Evolutionary conservation across 2,113 vertebrate species (phyloP).

Genomic region (Laticauda laticaudata): DNA sequence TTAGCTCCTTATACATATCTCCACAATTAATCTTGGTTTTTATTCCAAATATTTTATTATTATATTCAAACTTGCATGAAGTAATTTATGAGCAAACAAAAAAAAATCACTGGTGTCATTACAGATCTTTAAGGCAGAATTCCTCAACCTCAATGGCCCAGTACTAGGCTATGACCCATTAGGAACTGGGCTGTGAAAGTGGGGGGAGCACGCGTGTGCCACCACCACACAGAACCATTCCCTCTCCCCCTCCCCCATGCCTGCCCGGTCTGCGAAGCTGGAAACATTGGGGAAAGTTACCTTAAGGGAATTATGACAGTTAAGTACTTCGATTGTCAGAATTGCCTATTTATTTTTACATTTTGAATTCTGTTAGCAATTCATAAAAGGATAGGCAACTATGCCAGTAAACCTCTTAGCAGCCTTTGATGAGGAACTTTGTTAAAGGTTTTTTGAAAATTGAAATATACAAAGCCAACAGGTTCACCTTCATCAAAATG

Average conservation of each 20-base stretch:
- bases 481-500: neutral
- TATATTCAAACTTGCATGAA: neutral
- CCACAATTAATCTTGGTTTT: neutral
- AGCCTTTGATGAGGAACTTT: neutral
- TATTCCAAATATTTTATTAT: neutral
- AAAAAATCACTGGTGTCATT: neutral
- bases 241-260: no score
- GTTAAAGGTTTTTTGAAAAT: neutral
- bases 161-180: no score
- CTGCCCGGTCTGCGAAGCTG: no score
- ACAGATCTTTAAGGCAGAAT: neutral
- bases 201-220: no score
- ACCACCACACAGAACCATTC: no score
- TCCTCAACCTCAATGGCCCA: neutral
- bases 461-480: neutral
- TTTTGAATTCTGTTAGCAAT: neutral
- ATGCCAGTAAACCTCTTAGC: neutral
- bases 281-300: no score
- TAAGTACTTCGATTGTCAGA: neutral
- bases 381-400: neutral
- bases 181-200: no score
- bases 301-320: neutral
- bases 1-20: neutral
- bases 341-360: neutral
- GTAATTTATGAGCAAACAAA: neutral